phyloP scores from a whole-genome alignment of 1,140 invertebrate species.

The Leptinotarsa lineolata region DNA sequence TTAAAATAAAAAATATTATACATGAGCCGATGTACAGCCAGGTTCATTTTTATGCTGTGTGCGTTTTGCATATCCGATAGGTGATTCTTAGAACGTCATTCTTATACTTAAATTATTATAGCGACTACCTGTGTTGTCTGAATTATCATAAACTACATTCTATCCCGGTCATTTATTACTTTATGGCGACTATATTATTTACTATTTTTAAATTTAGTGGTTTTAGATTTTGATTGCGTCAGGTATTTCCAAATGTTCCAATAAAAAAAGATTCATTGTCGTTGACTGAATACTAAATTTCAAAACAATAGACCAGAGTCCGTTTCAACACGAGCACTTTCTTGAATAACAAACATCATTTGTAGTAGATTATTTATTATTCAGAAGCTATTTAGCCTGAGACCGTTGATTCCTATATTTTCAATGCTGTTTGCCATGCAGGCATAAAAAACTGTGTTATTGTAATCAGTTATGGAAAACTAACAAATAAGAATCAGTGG shows the following conservation, averaged over 20 bases:
- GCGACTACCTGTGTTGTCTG: slow-evolving; percentile 17
- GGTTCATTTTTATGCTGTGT: slow-evolving; percentile 43
- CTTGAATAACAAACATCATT: slow-evolving; percentile 36
- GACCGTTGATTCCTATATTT: slow-evolving; percentile 18
- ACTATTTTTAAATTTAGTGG: slow-evolving; percentile 2
- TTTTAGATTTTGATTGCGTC: slow-evolving; percentile 5
- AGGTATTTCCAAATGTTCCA: slow-evolving; percentile 40
- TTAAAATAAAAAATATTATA: slow-evolving; percentile 27
- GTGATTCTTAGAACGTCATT: slow-evolving; percentile 39
- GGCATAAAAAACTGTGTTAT: slow-evolving; percentile 9
- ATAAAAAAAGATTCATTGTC: slow-evolving; percentile 24
- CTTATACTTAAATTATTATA: slow-evolving; percentile 23
- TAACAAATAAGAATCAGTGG: not conserved
- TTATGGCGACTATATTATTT: not conserved
- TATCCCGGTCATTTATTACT: not conserved
- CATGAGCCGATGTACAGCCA: slow-evolving; percentile 22
- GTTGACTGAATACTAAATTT: slow-evolving; percentile 34
- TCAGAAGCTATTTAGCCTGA: slow-evolving; percentile 9
- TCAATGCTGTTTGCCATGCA: slow-evolving; percentile 4
- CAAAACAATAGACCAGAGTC: slow-evolving; percentile 37
- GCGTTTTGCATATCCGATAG: slow-evolving; percentile 45
- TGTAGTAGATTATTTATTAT: slow-evolving; percentile 21
- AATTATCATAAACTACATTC: slow-evolving; percentile 13
- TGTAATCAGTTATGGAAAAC: slow-evolving; percentile 5
- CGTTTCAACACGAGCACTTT: slow-evolving; percentile 35